Conservation (phyloP, 1,140 invertebrate species). For the roundworm (Caenorhabditis elegans) region WBcel235 BX284605.5:13303001-13303500, state of each 20-base stretch:
- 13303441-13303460: background rate
- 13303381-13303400: background rate
- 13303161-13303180: background rate
- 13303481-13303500: background rate
- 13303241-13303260: slow-evolving; percentile 5
- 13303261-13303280: background rate
- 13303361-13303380: background rate
- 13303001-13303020: background rate
- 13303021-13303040: background rate
- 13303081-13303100: background rate
- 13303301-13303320: background rate
- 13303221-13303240: background rate
- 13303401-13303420: background rate
- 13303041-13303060: background rate
- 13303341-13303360: background rate
- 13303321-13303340: background rate
- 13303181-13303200: background rate
- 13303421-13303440: background rate
- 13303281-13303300: too few species aligned
- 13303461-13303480: background rate
- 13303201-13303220: background rate
- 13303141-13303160: background rate
- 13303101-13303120: background rate
- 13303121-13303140: background rate
- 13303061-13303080: background rate